A percentile compares a stretch with the other conserved stretches of the same genome.
phyloP scores from a whole-genome alignment of 2,888 invertebrate species.

The Hylaea fasciaria region DNA sequence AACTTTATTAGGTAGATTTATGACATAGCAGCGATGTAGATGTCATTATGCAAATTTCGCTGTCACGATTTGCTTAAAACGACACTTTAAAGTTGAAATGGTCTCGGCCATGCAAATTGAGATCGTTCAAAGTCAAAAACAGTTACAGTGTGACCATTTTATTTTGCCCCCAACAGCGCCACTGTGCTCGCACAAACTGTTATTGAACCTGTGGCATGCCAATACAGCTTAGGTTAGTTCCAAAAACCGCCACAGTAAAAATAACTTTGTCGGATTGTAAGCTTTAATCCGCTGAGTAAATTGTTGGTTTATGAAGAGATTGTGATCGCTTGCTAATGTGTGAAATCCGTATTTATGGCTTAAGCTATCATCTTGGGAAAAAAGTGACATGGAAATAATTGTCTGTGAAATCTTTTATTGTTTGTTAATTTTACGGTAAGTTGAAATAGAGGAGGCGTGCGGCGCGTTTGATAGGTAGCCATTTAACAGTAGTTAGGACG shows the following conservation, averaged over 20 bases:
- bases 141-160: constrained; percentile 19
- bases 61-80: constrained; percentile 37
- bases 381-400: constrained; percentile 21
- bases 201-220: not conserved
- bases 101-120: constrained; percentile 36
- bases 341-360: constrained; percentile 29
- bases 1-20: constrained; percentile 17
- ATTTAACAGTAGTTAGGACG: not conserved
- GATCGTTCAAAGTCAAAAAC: constrained; percentile 32
- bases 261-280: constrained; percentile 11
- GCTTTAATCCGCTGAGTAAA: not conserved
- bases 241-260: not conserved
- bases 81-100: constrained; percentile 34
- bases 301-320: constrained; percentile 23
- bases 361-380: constrained; percentile 9
- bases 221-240: constrained; percentile 1
- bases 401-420: constrained; percentile 24
- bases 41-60: constrained; percentile 35
- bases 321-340: constrained; percentile 25
- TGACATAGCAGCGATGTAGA: constrained; percentile 14
- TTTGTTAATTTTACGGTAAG: constrained; percentile 16
- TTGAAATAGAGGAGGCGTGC: not conserved
- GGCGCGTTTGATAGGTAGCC: not conserved
- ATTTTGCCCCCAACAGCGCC: not conserved
- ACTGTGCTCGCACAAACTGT: not conserved